Percentiles rank a stretch among this genome's conserved stretches.
Evolutionary conservation across 2,888 invertebrate genomes (phyloP).

Genomic region (Xanthorhoe designata): DNA sequence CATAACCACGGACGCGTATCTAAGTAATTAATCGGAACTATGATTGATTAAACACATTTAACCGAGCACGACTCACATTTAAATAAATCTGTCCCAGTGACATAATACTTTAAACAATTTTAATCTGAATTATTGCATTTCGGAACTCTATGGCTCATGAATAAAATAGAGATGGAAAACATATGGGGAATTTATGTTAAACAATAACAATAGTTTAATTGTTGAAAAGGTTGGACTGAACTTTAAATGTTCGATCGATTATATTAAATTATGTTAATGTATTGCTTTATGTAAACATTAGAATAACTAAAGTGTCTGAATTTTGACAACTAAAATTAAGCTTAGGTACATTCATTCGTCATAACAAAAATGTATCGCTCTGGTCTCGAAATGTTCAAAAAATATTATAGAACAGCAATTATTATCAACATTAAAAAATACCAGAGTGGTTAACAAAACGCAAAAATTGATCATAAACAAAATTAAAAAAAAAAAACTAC

Average conservation of each 20-base stretch:
- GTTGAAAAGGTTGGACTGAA: slow-evolving; percentile 55
- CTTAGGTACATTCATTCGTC: too few relatives aligned
- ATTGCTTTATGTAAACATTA: slow-evolving; percentile 39
- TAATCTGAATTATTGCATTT: slow-evolving; percentile 80
- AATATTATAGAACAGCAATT: too few relatives aligned
- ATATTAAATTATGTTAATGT: slow-evolving; percentile 41
- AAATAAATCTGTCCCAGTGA: slow-evolving; percentile 82
- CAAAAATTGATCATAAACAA: too few relatives aligned
- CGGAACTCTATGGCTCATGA: slow-evolving; percentile 76
- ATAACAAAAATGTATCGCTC: too few relatives aligned
- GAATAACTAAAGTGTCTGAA: slow-evolving; percentile 18
- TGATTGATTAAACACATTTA: slow-evolving; percentile 85
- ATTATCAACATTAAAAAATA: too few relatives aligned
- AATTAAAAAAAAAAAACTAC: too few relatives aligned
- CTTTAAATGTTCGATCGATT: slow-evolving; percentile 43
- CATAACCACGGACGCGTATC: slow-evolving; percentile 72
- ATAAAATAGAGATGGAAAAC: slow-evolving; percentile 72
- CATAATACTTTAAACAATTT: slow-evolving; percentile 82
- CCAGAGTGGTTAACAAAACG: background rate
- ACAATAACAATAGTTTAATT: slow-evolving; percentile 74
- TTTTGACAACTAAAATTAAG: background rate
- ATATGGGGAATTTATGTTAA: slow-evolving; percentile 73
- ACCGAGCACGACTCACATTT: slow-evolving; percentile 81
- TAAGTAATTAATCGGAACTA: slow-evolving; percentile 83
- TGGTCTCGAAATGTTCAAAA: too few relatives aligned